These are phyloP conservation scores for Sus scrofa DNA, from an alignment of 2,113 vertebrate species.

Conservation along the genomic window DNA sequence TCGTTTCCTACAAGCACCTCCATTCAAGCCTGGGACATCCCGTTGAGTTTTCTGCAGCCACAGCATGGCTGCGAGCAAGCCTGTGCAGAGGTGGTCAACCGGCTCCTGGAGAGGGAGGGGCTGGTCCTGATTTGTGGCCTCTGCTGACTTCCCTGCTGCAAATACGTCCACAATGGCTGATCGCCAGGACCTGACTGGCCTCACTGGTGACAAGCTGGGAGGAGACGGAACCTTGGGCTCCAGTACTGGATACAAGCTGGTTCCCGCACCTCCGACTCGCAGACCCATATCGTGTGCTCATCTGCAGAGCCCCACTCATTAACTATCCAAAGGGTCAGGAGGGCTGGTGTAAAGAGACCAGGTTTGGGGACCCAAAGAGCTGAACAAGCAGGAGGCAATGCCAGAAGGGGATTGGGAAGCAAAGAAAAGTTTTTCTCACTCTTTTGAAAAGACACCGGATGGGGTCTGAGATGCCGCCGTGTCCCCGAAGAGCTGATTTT, in stretches of 20 bases:
- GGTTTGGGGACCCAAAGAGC: not conserved
- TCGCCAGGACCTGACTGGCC: not conserved
- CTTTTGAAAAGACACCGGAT: not conserved
- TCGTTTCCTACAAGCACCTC: not conserved
- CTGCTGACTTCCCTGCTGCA: not conserved
- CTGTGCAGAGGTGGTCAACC: fast-evolving
- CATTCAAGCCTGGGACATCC: not conserved
- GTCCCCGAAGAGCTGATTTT: not conserved
- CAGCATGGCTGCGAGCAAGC: not conserved
- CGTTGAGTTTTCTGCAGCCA: not conserved
- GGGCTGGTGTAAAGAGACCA: not conserved
- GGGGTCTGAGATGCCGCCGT: not conserved
- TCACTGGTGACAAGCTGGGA: not conserved
- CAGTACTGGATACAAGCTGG: fast-evolving
- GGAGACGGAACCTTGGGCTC: fast-evolving
- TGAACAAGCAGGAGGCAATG: not conserved
- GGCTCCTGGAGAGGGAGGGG: not conserved
- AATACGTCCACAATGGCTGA: not conserved
- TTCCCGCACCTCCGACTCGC: not conserved
- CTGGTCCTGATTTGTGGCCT: not conserved
- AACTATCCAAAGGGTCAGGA: not conserved
- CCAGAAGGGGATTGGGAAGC: not conserved
- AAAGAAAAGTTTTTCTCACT: not conserved
- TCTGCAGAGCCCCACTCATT: not conserved
- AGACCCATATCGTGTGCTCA: not conserved